Conservation (phyloP, 2,113 vertebrate species). For the Eolophus roseicapilla region DNA sequence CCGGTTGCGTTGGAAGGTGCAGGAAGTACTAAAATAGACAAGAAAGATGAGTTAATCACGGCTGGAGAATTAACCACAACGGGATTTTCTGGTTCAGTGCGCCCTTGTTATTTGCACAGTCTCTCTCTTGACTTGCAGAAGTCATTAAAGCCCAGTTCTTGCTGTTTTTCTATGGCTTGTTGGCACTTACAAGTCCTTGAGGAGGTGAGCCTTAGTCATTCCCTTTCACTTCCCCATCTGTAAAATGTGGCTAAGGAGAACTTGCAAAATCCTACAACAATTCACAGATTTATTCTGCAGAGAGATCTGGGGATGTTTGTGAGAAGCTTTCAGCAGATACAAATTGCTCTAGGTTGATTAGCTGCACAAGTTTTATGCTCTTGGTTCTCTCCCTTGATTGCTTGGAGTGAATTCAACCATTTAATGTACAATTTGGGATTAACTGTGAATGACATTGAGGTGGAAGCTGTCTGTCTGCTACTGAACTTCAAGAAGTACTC, state of each 20-base stretch:
- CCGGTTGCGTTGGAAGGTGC: neutral
- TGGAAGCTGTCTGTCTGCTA: neutral
- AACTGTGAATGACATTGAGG: slow-evolving; percentile 25
- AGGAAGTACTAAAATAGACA: neutral
- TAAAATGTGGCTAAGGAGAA: neutral
- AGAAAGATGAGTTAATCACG: neutral
- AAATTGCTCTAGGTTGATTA: slow-evolving; percentile 13
- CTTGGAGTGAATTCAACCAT: slow-evolving; percentile 6
- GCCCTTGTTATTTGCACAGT: neutral
- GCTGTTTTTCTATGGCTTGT: neutral
- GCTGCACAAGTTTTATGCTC: neutral
- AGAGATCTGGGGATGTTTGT: neutral
- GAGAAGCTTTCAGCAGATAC: slow-evolving; percentile 12
- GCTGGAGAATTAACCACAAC: neutral
- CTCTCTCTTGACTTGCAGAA: neutral
- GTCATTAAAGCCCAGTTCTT: neutral
- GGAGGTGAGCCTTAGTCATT: neutral
- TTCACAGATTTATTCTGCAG: neutral
- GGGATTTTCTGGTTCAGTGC: slow-evolving; percentile 7
- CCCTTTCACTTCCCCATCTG: neutral
- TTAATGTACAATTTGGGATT: slow-evolving; percentile 22
- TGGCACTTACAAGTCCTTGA: neutral
- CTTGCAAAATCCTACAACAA: neutral
- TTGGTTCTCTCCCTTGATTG: slow-evolving; percentile 27
- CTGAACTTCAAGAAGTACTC: neutral